A percentile compares a stretch with the other conserved stretches of the same genome.
These are phyloP conservation scores for Cryptocephalus moraei DNA, from an alignment of 2,888 invertebrate species.

Conservation along the genomic window DNA sequence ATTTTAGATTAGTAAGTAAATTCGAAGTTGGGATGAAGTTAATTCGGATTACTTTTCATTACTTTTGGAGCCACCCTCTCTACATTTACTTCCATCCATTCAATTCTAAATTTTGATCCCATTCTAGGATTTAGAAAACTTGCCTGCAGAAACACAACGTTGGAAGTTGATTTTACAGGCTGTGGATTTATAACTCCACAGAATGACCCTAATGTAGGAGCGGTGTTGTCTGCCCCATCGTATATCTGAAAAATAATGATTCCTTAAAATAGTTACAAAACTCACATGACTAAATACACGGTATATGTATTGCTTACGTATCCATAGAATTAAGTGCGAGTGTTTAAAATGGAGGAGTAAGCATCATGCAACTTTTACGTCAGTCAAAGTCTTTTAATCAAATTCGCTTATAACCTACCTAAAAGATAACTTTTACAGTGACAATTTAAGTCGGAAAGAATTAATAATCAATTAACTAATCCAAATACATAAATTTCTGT, in stretches of 20 bases:
- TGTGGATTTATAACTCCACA: conserved; percentile 46
- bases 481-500: too few species aligned
- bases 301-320: too few species aligned
- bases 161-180: conserved; percentile 51
- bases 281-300: too few species aligned
- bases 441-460: too few species aligned
- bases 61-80: neutral
- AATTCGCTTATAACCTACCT: too few species aligned
- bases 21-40: neutral
- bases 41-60: neutral
- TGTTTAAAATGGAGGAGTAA: too few species aligned
- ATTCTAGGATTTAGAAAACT: conserved; percentile 29
- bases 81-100: conserved; percentile 39
- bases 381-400: too few species aligned
- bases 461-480: too few species aligned
- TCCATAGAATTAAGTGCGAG: too few species aligned
- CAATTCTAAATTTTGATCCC: conserved; percentile 42
- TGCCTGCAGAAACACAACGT: conserved; percentile 49
- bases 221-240: conserved; percentile 63
- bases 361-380: too few species aligned
- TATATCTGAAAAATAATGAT: conserved; percentile 43
- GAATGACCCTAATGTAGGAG: conserved; percentile 43
- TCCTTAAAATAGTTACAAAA: neutral
- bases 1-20: neutral
- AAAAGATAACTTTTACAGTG: too few species aligned